Conservation (phyloP, 1,140 invertebrate species). For the Chlorops oryzae region DNA sequence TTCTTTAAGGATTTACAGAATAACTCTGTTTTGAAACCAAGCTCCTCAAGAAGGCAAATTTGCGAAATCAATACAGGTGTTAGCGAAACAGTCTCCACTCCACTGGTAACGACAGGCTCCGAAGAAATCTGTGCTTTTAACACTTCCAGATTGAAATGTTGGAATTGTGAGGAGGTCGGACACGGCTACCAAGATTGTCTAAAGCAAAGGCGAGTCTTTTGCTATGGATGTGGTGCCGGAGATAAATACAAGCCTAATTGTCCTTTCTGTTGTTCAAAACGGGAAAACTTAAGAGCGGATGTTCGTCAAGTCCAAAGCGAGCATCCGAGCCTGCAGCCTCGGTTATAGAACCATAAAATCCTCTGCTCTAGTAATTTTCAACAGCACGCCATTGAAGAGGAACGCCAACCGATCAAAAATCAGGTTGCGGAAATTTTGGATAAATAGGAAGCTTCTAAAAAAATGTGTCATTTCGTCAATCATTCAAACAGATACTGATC, state of each 20-base stretch:
- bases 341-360: not conserved
- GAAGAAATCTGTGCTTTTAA: not conserved
- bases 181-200: too few relatives aligned
- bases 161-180: conserved; percentile 5
- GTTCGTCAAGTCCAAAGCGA: not conserved
- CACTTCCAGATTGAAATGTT: not conserved
- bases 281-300: not conserved
- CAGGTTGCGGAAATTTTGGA: too few relatives aligned
- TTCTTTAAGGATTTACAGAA: conserved; percentile 5
- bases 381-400: not conserved
- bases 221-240: conserved; percentile 8
- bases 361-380: not conserved
- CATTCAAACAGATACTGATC: too few relatives aligned
- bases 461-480: too few relatives aligned
- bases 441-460: too few relatives aligned
- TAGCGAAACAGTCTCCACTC: not conserved
- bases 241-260: conserved; percentile 9
- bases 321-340: conserved; percentile 4
- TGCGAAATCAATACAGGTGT: too few relatives aligned
- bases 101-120: not conserved
- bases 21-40: too few relatives aligned
- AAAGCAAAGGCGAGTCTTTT: conserved; percentile 13
- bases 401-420: not conserved
- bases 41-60: too few relatives aligned
- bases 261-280: not conserved